Evolutionary conservation across 2,113 vertebrate species (phyloP), one percentile per base, ranked within the genome.

Genomic region (Corydoras maculifer): DNA sequence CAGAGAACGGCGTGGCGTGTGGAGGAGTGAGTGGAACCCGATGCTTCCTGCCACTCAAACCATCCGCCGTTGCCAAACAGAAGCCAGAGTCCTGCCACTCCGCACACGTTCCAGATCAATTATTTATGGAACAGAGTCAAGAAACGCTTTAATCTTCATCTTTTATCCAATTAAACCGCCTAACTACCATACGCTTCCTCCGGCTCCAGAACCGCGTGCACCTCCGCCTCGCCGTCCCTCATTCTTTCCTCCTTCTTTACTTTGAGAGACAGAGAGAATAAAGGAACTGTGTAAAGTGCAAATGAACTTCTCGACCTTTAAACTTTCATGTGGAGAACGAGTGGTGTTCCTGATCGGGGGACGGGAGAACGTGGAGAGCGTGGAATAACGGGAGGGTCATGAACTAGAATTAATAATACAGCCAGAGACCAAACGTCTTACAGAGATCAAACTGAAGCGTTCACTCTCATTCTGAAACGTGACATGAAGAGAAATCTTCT

Each of bases 121-220:
- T 89, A 90, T 90, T 90, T 85, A 91, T 87, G 87, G 85, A 85
- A 81, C 78, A 70, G 78, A 87, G 85, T 89, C 85, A 82, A 82
- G 84, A 84, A 43, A 81, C 78, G 84, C 87, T 91, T 89, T 90
- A 88, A 90, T 90, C 88, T 89, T 87, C 85, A 82, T 83, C 87
- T 89, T 91, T 91, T 89, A 89, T 89, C 87, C 88, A 90, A 89
- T 89, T 90, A 91, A 88, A 89, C 83, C 87, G 88, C 87, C 86
- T 88, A 88, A 91, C 86, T 82, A 86, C 84, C 80, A 84, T 76
- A 76, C 85, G 83, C 75, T 86, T 86, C 81, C 78, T 69, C 49
- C 77, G 76, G 83, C 84, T 87, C 81, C 80, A 79, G 80, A 84
- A 81, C 79, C 84, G 85, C 77, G 79, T 71, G 73, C 81, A 78